Conservation (phyloP, 2,797 vertebrate species). For the Gorsachius magnificus region DNA sequence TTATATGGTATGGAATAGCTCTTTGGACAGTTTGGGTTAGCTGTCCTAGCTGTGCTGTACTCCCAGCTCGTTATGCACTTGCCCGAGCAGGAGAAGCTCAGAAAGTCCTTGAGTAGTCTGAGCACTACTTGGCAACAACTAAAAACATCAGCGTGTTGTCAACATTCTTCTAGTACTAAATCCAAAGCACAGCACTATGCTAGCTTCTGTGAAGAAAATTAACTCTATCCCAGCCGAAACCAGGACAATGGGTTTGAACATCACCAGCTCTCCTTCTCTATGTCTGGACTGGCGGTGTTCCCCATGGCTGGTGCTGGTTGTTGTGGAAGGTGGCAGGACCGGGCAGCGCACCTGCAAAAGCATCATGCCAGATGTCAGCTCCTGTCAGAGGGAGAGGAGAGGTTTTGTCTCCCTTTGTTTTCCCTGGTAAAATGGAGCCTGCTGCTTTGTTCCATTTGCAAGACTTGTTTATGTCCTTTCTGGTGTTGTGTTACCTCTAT, state of each 20-base stretch:
- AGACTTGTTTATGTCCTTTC: neutral
- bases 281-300: neutral
- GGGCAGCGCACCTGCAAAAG: neutral
- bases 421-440: neutral
- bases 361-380: accelerated
- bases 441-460: neutral
- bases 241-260: accelerated
- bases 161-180: too few relatives aligned
- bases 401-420: neutral
- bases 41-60: too few relatives aligned
- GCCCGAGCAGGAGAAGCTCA: too few relatives aligned
- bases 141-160: too few relatives aligned
- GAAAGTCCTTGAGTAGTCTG: too few relatives aligned
- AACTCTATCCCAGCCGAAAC: too few relatives aligned
- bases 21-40: too few relatives aligned
- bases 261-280: neutral
- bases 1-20: too few relatives aligned
- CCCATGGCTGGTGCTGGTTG: accelerated
- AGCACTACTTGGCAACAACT: too few relatives aligned
- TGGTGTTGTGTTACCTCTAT: neutral
- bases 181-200: too few relatives aligned
- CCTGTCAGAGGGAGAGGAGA: neutral
- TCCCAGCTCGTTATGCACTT: too few relatives aligned
- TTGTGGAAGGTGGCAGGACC: neutral
- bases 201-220: too few relatives aligned